phyloP scores from a whole-genome alignment of 1,140 invertebrate species.

The Orchestia grillus region DNA sequence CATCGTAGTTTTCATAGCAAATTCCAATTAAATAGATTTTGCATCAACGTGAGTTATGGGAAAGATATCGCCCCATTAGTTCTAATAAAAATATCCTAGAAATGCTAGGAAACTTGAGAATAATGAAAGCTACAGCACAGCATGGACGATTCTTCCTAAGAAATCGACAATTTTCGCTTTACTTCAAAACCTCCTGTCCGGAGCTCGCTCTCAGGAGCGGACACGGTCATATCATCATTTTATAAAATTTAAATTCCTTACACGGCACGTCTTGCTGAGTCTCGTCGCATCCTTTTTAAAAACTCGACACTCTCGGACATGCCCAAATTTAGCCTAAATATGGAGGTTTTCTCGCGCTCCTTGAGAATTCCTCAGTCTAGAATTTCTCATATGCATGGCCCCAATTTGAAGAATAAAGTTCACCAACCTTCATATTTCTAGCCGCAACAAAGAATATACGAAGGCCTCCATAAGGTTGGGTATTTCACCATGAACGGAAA shows the following conservation, averaged over 20 bases:
- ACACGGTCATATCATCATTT: not conserved
- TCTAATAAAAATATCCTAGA: not conserved
- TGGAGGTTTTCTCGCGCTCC: not conserved
- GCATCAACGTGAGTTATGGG: too few relatives aligned
- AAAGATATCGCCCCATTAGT: not conserved
- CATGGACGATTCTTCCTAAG: not conserved
- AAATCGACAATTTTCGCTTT: not conserved
- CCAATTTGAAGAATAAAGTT: not conserved
- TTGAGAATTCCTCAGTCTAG: not conserved
- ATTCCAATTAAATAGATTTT: too few relatives aligned
- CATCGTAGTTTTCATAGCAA: too few relatives aligned
- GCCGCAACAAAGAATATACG: not conserved
- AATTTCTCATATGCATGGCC: conserved; percentile 1
- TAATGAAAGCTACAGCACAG: not conserved
- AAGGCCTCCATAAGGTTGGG: not conserved
- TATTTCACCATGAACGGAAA: not conserved
- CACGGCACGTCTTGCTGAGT: not conserved
- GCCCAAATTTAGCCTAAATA: not conserved
- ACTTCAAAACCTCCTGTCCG: not conserved
- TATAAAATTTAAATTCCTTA: not conserved
- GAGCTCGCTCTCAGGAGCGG: not conserved
- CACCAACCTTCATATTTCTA: not conserved
- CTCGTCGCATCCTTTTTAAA: not conserved
- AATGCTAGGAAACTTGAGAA: not conserved
- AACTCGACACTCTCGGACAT: not conserved